These are phyloP conservation scores for Mormyrus hasselquistii DNA, from an alignment of 2,797 vertebrate genomes.

Conservation along the genomic window DNA sequence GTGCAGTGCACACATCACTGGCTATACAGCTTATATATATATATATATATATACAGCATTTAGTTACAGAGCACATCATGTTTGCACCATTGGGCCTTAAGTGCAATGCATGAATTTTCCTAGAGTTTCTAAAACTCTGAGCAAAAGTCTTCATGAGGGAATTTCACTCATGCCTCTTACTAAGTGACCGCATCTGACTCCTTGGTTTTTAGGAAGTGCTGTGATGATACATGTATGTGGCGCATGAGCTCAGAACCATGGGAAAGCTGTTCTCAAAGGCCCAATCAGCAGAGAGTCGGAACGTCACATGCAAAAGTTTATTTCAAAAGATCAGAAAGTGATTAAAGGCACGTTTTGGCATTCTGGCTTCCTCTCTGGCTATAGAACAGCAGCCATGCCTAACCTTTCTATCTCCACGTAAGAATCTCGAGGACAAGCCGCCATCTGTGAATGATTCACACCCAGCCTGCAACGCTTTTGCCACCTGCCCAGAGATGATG, in stretches of 20 bases:
- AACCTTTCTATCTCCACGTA: constrained; percentile 4
- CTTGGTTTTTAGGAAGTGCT: not conserved
- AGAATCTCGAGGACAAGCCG: not conserved
- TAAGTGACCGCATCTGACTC: not conserved
- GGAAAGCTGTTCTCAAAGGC: not conserved
- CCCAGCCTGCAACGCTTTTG: not conserved
- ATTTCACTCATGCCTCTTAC: not conserved
- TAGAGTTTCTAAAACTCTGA: not conserved
- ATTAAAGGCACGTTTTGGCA: not conserved
- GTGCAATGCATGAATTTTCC: not conserved
- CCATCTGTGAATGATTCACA: constrained; percentile 20
- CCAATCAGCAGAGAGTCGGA: not conserved
- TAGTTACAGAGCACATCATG: not conserved
- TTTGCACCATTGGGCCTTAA: not conserved
- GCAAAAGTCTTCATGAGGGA: not conserved
- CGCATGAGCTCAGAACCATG: not conserved
- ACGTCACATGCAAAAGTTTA: not conserved
- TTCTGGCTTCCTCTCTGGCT: not conserved
- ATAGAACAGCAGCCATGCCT: not conserved
- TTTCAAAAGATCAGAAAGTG: constrained; percentile 3
- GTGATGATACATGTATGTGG: not conserved
- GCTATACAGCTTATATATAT: not conserved
- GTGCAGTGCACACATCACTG: not conserved
- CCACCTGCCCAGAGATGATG: constrained; percentile 17
- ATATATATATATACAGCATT: not conserved